Evolutionary conservation across 2,113 vertebrate genomes (phyloP).

Genomic region (Panthera uncia): DNA sequence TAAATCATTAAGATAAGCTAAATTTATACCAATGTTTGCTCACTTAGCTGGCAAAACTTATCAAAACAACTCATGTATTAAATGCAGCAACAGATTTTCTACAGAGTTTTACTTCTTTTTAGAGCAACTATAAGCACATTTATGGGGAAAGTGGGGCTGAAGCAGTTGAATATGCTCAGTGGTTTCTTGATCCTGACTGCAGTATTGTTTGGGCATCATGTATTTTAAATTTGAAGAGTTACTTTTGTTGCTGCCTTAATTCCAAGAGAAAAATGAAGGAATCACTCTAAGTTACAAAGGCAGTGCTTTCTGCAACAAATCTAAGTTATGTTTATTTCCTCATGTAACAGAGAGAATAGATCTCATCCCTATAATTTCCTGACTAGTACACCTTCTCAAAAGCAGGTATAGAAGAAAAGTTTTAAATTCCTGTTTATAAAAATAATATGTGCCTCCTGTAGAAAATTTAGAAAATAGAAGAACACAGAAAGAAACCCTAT

Average conservation of each 20-base stretch:
- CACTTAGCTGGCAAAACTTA: conserved; percentile 52
- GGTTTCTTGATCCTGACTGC: background rate
- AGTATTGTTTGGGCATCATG: background rate
- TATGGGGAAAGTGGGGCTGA: background rate
- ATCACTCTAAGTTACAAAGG: background rate
- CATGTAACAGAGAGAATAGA: background rate
- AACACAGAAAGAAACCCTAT: background rate
- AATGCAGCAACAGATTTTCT: conserved; percentile 38
- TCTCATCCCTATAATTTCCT: background rate
- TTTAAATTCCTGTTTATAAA: background rate
- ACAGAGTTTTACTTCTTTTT: conserved; percentile 4
- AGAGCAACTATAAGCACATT: conserved; percentile 29
- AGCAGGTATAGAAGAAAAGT: background rate
- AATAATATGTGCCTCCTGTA: background rate
- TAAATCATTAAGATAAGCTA: conserved; percentile 61
- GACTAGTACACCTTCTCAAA: background rate
- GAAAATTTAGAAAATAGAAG: background rate
- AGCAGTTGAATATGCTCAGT: background rate
- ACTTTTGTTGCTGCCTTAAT: background rate
- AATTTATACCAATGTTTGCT: conserved; percentile 65
- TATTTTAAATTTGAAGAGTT: background rate
- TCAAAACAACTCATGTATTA: conserved; percentile 52
- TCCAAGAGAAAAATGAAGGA: conserved; percentile 10
- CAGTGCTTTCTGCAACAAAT: background rate
- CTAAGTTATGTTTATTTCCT: background rate